Base-by-base conservation (phyloP, 2,888 invertebrate species). In the Craniophora ligustri region DNA sequence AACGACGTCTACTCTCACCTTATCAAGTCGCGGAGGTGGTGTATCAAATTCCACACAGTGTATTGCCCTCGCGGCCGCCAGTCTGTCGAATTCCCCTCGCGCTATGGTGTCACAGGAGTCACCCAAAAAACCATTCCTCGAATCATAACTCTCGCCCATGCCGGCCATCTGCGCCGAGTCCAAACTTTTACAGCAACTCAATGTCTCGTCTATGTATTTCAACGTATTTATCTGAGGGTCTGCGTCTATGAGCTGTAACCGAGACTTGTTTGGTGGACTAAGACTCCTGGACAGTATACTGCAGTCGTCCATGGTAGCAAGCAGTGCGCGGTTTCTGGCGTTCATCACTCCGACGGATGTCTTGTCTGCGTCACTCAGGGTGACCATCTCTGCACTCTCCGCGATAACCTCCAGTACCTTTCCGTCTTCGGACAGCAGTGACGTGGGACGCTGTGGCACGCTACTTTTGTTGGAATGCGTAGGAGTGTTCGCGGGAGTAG, bases 371-470 rank as follows among this genome's bases (percentile, higher is more conserved):
- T 95, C 94, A 59, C 95, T 95, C 34, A 96, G 83, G 14, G 95
- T 95, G 47, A 95, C 95, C 91, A 96, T 94, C 85, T 96, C 96
- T 16, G 96, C 95, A 63, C 94, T 94, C 87, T 96, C 96, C 21
- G 95, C 94, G 67, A 96, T 96, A 8, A 94, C 95, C 66, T 96
- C 95, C 73, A 96, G 89, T 26, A 88, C 81, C 85, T 96, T 95
- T 0, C 94, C 94, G 60, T 95, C 95, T 76, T 95, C 95, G 2
- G 94, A 94, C 47, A 96, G 91, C 28, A 95, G 87, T 6, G 96
- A 96, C 11, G 95, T 87, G 2, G 95, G 95, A 51, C 96, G 94
- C 80, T 87, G 89, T 2, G 87, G 81, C 7, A 79, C 75, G 42
- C 79, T 82, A 55, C 75, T 82, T 67, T 88, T 89, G 41, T 70